A percentile compares a stretch with the other conserved stretches of the same genome.
These are phyloP conservation scores for Steinernema carpocapsae DNA, from an alignment of 2,888 invertebrate genomes.

Conservation along the genomic window DNA sequence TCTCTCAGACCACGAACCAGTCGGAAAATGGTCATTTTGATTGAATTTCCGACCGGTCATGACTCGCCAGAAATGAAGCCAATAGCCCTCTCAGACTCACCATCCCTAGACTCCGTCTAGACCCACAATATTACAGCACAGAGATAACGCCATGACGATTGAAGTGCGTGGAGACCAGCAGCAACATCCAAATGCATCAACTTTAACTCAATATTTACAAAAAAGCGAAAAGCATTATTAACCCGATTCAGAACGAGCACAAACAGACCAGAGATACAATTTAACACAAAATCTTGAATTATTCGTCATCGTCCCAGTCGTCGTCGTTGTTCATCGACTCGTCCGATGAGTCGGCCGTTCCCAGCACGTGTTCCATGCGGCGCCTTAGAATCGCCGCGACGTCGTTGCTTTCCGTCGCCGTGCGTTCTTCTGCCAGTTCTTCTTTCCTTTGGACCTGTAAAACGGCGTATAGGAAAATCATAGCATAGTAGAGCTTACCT, in stretches of 20 bases:
- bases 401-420: slow-evolving; percentile 56
- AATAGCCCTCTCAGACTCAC: no score
- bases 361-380: slow-evolving; percentile 64
- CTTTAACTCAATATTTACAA: slow-evolving; percentile 41
- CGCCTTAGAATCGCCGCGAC: slow-evolving; percentile 67
- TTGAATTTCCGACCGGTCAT: no score
- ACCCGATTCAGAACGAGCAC: slow-evolving; percentile 42
- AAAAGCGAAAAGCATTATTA: slow-evolving; percentile 39
- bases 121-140: neutral
- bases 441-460: slow-evolving; percentile 52
- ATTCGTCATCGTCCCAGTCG: slow-evolving; percentile 58
- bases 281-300: slow-evolving; percentile 12
- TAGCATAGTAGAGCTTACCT: slow-evolving; percentile 40
- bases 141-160: neutral
- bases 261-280: slow-evolving; percentile 24
- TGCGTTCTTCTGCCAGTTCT: slow-evolving; percentile 55
- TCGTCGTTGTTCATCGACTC: slow-evolving; percentile 41
- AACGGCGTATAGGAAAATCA: neutral
- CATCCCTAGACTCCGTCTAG: no score
- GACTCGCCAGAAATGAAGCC: no score
- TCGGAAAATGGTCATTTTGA: no score
- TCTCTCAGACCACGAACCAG: no score
- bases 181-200: slow-evolving; percentile 42
- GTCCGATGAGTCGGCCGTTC: slow-evolving; percentile 39
- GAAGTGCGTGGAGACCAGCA: neutral